Evolutionary conservation across 2,888 invertebrate species (phyloP), one percentile per base, ranked within the genome.

Genomic region (Gerosis bhagava): DNA sequence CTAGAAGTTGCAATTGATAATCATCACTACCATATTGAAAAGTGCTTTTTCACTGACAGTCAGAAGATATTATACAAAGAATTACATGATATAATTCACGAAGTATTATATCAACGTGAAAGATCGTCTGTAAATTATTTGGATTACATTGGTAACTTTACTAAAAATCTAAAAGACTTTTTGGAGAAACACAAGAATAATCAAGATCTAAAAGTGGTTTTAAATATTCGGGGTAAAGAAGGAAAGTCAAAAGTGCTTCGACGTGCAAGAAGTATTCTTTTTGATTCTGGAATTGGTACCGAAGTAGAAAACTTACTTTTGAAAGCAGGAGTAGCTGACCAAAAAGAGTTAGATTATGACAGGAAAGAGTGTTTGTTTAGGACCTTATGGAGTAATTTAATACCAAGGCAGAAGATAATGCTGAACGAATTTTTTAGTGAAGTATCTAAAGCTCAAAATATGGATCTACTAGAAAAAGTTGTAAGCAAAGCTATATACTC

Each of bases 291-390:
- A n/a, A n/a, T n/a, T n/a, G n/a, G n/a, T n/a, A n/a, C n/a, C n/a
- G n/a, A n/a, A n/a, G n/a, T n/a, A 34, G 34, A 34, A 34, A 34
- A 17, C n/a, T 11, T 36, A 36, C 12, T 36, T 22, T 8, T 36
- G 22, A 12, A 36, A 36, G 36, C 36, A 36, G 36, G 36, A 36
- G 36, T 22, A 36, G n/a, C n/a, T n/a, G n/a, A n/a, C n/a, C n/a
- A n/a, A n/a, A n/a, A n/a, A n/a, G n/a, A n/a, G n/a, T 22, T 22
- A 22, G 19, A 36, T 22, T 36, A 22, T 36, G 36, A 17, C n/a
- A n/a, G n/a, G n/a, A n/a, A n/a, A n/a, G n/a, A n/a, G n/a, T n/a
- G n/a, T n/a, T n/a, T n/a, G n/a, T n/a, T n/a, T n/a, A n/a, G n/a
- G n/a, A n/a, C n/a, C n/a, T n/a, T n/a, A n/a, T n/a, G n/a, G n/a